phyloP scores from a whole-genome alignment of 2,797 vertebrate genomes.

The Scarus forsteni region DNA sequence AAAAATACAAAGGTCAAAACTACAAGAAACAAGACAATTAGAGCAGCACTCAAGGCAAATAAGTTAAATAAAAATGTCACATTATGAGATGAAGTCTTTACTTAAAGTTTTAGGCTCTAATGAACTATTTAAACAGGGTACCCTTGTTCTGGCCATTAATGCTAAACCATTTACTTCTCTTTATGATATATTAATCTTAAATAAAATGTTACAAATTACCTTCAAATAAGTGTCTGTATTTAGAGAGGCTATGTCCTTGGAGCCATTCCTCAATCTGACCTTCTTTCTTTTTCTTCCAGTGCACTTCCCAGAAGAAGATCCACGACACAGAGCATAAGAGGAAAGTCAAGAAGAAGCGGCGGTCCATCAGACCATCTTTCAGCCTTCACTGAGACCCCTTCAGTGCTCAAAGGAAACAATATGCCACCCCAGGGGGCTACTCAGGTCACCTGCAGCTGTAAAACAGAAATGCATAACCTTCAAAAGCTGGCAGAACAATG shows the following conservation, averaged over 20 bases:
- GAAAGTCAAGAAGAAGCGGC: slow-evolving; percentile 88
- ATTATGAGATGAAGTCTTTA: not conserved
- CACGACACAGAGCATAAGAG: slow-evolving; percentile 82
- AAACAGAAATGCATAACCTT: slow-evolving; percentile 8
- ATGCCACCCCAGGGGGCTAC: slow-evolving; percentile 26
- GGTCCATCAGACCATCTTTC: slow-evolving; percentile 89
- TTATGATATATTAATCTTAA: not conserved
- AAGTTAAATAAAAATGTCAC: not conserved
- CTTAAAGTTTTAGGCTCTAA: not conserved
- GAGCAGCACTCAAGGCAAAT: slow-evolving; percentile 14
- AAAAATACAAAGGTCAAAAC: slow-evolving; percentile 7
- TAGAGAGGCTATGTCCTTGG: slow-evolving; percentile 82
- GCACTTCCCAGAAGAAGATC: slow-evolving; percentile 90
- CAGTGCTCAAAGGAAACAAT: slow-evolving; percentile 53
- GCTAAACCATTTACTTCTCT: not conserved
- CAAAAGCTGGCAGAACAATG: not conserved
- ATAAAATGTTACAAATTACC: slow-evolving; percentile 78
- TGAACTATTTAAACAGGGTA: not conserved
- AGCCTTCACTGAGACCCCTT: slow-evolving; percentile 77
- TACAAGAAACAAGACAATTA: slow-evolving; percentile 7
- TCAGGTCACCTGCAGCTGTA: slow-evolving; percentile 40
- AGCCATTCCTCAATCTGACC: slow-evolving; percentile 89
- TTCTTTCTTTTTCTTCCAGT: slow-evolving; percentile 85
- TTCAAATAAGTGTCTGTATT: slow-evolving; percentile 91
- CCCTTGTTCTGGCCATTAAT: slow-evolving; percentile 3